Conservation (phyloP, 2,113 vertebrate species). For the Sitta europaea region DNA sequence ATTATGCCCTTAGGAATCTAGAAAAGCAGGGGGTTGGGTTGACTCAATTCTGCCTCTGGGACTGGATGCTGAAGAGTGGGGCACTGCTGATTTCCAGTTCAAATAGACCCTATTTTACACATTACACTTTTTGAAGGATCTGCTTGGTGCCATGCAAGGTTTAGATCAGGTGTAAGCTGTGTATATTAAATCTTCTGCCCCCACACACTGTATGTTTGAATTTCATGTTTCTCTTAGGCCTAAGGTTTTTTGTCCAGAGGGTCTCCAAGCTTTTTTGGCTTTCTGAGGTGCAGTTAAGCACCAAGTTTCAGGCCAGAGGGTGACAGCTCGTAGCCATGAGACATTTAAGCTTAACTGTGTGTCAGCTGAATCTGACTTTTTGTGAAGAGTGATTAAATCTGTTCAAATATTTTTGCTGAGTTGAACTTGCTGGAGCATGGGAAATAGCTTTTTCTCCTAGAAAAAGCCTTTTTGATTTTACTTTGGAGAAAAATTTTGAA, state of each 20-base stretch:
- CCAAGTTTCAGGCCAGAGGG: neutral
- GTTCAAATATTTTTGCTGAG: neutral
- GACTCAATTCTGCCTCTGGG: neutral
- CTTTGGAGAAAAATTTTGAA: neutral
- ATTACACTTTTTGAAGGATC: neutral
- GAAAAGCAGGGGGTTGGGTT: neutral
- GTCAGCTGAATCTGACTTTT: neutral
- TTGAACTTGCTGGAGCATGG: neutral
- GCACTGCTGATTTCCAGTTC: neutral
- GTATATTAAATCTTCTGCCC: neutral
- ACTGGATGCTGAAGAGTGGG: neutral
- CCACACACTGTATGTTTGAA: neutral
- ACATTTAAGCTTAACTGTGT: neutral
- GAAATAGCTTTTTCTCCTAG: neutral
- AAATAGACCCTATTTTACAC: neutral
- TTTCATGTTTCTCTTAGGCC: neutral
- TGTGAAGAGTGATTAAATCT: neutral
- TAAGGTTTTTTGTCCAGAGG: neutral
- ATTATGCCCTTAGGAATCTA: neutral
- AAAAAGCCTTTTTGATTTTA: neutral
- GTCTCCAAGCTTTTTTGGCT: neutral
- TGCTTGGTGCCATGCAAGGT: neutral
- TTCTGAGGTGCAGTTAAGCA: neutral
- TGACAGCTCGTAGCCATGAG: neutral
- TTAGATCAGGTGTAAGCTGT: neutral